Percentiles rank a stretch among this genome's conserved stretches.
Evolutionary conservation across 2,113 vertebrate species (phyloP).

Genomic region (Mobula birostris): DNA sequence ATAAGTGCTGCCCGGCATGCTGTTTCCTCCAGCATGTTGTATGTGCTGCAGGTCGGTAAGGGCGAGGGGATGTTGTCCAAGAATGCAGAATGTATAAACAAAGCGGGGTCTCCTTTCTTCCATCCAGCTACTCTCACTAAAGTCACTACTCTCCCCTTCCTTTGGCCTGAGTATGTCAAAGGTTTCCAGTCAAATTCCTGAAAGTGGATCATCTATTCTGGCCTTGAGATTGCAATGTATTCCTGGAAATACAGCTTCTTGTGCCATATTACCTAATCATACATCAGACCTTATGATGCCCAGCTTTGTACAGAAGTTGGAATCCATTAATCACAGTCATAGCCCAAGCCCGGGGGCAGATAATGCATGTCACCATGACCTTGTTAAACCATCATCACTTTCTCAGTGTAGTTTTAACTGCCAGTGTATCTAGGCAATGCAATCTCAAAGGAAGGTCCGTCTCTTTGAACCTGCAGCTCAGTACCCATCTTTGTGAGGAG

Average conservation of each 20-base stretch:
- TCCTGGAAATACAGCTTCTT: neutral
- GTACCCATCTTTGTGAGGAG: neutral
- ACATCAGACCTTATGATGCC: neutral
- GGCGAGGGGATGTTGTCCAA: neutral
- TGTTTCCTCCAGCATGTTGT: too few relatives aligned
- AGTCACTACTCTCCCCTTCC: neutral
- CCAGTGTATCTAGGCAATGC: neutral
- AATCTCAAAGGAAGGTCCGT: neutral
- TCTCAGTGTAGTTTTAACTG: neutral
- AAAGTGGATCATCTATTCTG: neutral
- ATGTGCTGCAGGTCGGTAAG: too few relatives aligned
- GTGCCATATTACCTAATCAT: neutral
- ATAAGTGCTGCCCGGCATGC: too few relatives aligned
- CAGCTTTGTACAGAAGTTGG: neutral
- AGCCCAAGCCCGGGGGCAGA: neutral
- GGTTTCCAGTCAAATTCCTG: neutral
- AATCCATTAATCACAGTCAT: neutral
- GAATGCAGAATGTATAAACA: neutral
- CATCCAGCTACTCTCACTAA: neutral
- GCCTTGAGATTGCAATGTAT: neutral
- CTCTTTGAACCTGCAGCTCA: neutral
- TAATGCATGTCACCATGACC: neutral
- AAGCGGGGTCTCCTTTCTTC: neutral
- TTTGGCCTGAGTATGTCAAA: neutral
- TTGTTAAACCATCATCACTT: slow-evolving; percentile 3